Evolutionary conservation across 2,797 vertebrate genomes (phyloP), one percentile per base, ranked within the genome.

Genomic region (Danio albolineatus): DNA sequence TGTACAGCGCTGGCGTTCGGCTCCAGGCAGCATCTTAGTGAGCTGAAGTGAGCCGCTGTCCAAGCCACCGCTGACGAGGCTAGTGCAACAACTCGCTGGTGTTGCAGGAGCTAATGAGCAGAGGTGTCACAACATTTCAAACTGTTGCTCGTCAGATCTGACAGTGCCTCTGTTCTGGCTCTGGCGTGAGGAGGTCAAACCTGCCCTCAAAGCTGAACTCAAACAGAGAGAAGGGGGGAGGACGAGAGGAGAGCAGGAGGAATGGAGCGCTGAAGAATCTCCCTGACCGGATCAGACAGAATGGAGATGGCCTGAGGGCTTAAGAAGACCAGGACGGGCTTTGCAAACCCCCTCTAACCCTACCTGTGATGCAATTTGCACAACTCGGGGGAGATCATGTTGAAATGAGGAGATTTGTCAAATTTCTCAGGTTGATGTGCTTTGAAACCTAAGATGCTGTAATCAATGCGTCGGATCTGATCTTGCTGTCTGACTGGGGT

Each of bases 121-220:
- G 90, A 89, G 84, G 86, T 93, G 93, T 93, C 94, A 94, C 88
- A 92, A 91, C 91, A 93, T 89, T 85, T 91, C 92, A 90, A 85
- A 87, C 85, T 88, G 56, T 62, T 72, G 77, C 72, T 56, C 17
- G 19, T 84, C 80, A 61, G 48, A 70, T 83, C 78, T 84, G 73
- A 81, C 85, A 85, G 75, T 6, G 28, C 17, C 28, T 84, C 71
- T 80, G 56, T 82, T 82, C 78, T 84, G 41, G 17, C 57, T 64
- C 54, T 81, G 71, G 38, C 36, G 36, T 38, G 83, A 28, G 19
- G 69, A 74, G 83, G 80, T 83, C 82, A 84, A 70, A 64, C 78
- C 69, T 67, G 53, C 78, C 75, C 53, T 75, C 71, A 57, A 76
- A 81, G 28, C 46, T 46, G 36, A 87, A 87, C 78, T 86, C 77